These are phyloP conservation scores for Trachelus stipa DNA, from an alignment of 2,888 invertebrate species.

Conservation along the genomic window DNA sequence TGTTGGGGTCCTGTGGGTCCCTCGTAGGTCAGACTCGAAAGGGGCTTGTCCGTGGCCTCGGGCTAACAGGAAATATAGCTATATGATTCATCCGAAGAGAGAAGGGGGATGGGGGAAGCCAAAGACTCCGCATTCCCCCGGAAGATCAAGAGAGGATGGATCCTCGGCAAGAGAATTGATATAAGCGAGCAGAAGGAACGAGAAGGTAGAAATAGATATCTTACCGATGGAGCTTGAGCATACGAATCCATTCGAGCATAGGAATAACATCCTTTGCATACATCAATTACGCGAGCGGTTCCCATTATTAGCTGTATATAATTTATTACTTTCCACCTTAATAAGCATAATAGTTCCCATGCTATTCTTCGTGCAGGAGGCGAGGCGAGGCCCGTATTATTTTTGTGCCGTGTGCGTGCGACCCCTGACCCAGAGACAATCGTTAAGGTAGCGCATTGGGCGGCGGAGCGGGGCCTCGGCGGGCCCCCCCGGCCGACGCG, in stretches of 20 bases:
- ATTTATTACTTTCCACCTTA: conserved; percentile 66
- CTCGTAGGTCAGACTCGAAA: too few relatives aligned
- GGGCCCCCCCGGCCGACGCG: conserved; percentile 34
- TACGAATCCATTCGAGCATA: too few relatives aligned
- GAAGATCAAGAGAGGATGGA: too few relatives aligned
- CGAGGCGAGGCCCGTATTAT: conserved; percentile 25
- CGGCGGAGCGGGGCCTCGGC: conserved; percentile 29
- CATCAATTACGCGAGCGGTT: conserved; percentile 60
- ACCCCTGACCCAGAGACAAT: conserved; percentile 64
- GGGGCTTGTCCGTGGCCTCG: too few relatives aligned
- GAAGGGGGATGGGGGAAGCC: too few relatives aligned
- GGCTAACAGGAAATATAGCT: too few relatives aligned
- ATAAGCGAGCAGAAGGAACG: too few relatives aligned
- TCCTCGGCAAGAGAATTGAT: too few relatives aligned
- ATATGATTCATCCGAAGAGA: too few relatives aligned
- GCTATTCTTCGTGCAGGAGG: conserved; percentile 46
- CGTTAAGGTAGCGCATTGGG: conserved; percentile 63
- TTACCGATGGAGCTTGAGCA: too few relatives aligned
- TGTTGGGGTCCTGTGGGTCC: background rate
- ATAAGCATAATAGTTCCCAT: conserved; percentile 66
- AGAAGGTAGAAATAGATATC: too few relatives aligned
- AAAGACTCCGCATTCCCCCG: too few relatives aligned
- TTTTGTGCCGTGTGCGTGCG: conserved; percentile 44
- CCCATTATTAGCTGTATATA: conserved; percentile 62
- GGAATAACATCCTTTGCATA: conserved; percentile 56